Conservation (phyloP, 64 coral and sea anemone species). For the Trachythela sp. region DNA sequence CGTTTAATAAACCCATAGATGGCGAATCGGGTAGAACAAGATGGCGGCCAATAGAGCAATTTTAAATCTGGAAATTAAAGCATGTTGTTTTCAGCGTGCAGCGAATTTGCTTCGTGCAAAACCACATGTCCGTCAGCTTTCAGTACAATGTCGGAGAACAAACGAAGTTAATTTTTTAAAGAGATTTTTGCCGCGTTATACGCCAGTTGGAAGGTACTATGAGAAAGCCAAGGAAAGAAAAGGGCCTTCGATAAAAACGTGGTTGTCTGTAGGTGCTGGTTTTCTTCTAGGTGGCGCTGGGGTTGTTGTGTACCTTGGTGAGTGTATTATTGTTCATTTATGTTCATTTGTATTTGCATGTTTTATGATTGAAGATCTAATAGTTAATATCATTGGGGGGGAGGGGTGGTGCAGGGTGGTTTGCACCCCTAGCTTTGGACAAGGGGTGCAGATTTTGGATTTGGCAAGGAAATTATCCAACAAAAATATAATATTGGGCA, state of each 20-base stretch:
- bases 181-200: constrained; percentile 37
- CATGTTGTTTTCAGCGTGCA: not conserved
- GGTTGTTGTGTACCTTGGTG: constrained; percentile 63
- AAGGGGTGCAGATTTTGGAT: too few relatives aligned
- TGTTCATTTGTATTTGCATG: not conserved
- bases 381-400: too few relatives aligned
- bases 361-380: not conserved
- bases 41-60: not conserved
- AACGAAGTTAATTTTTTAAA: not conserved
- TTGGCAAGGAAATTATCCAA: too few relatives aligned
- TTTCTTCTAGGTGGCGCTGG: constrained; percentile 2
- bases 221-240: constrained; percentile 91
- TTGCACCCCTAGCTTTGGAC: too few relatives aligned
- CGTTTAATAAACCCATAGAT: too few relatives aligned
- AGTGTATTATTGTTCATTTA: not conserved
- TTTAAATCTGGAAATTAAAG: not conserved
- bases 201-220: constrained; percentile 63
- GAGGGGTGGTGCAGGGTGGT: too few relatives aligned
- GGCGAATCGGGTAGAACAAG: not conserved
- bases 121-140: not conserved
- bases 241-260: constrained; percentile 63
- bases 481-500: too few relatives aligned
- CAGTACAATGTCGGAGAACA: not conserved
- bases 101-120: not conserved
- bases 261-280: constrained; percentile 57